Evolutionary conservation across 1,140 invertebrate species (phyloP), one percentile per base, ranked within the genome.

Genomic region (Camponotus floridanus): DNA sequence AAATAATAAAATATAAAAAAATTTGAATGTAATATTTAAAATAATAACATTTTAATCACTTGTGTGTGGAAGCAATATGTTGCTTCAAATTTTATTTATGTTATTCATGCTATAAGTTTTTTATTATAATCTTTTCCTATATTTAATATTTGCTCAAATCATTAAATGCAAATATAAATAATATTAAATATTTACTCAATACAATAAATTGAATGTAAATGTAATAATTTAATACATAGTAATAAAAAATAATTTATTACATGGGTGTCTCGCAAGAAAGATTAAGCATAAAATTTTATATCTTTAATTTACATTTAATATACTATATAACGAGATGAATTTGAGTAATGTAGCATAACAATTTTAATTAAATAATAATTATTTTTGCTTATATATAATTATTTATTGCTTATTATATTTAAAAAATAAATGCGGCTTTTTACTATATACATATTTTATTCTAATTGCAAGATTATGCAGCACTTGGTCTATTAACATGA

Each of bases 401-500:
- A n/a, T n/a, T n/a, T 51, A 51, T 51, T 51, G 13, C 48, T 51
- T 15, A 51, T 13, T 51, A 33, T 78, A 21, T 36, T 78, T 21
- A 18, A 59, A 9, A 68, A 80, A 71, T 36, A 70, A 71, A 42
- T 36, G 55, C 33, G 4, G 65, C 21, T 55, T 67, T 67, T 45
- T 79, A 59, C 26, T 51, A 45, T 45, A 11, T 57, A 59, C n/a
- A 18, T 55, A 67, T 73, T 71, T 81, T 33, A 31, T 51, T n/a
- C 5, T 42, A 13, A 71, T 8, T 55, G 15, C 3, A 42, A 65
- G 51, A 55, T 62, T 73, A 15, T 15, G 8, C 36, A 48, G 2
- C 13, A 26, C 3, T 21, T 11, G 61, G 61, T 80, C 45, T 74
- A 79, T 85, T 88, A 85, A 88, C 87, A 88, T 62, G 59, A 87